phyloP scores from a whole-genome alignment of 2,888 invertebrate species.

The Amphiduros pacificus region DNA sequence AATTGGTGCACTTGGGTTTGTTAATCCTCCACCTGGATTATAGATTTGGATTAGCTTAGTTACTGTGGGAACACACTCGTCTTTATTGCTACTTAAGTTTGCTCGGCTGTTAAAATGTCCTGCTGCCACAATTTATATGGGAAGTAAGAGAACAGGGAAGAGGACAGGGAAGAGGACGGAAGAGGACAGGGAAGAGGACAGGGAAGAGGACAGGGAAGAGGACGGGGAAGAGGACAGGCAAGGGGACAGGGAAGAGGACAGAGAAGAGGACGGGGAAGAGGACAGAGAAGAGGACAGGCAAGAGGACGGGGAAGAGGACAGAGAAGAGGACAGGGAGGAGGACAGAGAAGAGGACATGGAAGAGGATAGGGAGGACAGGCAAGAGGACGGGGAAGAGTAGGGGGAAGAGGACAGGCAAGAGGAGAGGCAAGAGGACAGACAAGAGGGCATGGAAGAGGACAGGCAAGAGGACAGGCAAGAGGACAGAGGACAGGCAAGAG shows the following conservation, averaged over 20 bases:
- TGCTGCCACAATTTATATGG: too few relatives aligned
- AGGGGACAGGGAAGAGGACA: background rate
- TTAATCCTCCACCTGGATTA: too few relatives aligned
- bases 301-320: background rate
- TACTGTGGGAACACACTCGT: too few relatives aligned
- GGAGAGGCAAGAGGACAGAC: background rate
- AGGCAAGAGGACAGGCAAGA: background rate
- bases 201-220: background rate
- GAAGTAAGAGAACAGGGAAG: too few relatives aligned
- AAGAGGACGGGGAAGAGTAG: background rate
- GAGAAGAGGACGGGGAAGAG: background rate
- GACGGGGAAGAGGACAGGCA: background rate
- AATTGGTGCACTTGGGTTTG: too few relatives aligned
- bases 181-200: too few relatives aligned
- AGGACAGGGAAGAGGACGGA: too few relatives aligned
- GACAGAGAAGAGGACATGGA: conserved; percentile 1
- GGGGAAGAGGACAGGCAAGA: background rate
- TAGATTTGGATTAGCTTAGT: too few relatives aligned
- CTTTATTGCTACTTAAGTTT: too few relatives aligned
- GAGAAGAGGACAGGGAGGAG: background rate
- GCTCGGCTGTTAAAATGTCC: too few relatives aligned
- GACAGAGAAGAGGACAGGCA: background rate
- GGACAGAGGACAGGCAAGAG: background rate
- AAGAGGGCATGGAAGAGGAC: background rate
- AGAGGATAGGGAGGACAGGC: background rate